Evolutionary conservation across 53 echinoderm and acorn worm genomes (phyloP), one percentile per base, ranked within the genome.

Genomic region (Luidia sarsii): DNA sequence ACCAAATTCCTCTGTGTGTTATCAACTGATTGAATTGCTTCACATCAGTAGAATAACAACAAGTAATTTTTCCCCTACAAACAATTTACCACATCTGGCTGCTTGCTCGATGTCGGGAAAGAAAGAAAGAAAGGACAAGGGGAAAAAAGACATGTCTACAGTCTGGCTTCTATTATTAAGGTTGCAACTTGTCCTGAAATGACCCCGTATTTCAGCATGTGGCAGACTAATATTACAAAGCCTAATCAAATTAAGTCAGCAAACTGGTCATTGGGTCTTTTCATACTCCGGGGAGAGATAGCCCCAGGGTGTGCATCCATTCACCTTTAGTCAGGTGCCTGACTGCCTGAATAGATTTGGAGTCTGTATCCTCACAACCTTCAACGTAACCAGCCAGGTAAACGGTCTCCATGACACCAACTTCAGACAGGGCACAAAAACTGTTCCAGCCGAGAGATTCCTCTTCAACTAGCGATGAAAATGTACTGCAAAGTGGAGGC

Each of bases 171-270:
- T 11, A 41, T 41, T 41, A 41, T 41, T 41, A 41, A 41, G 11
- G 6, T 37, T 25, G n/a, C 27, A 31, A 39, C 59, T 57, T 75
- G 75, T 59, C 75, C 75, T 57, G 43, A 13, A 55, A 22, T 75
- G 55, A 75, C 75, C 75, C 39, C 75, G 16, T 20, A 57, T 75
- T 55, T 75, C 75, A 57, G 57, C 75, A 75, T 75, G 59, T 59
- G 59, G 75, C 41, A 75, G 34, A 43, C 57, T 75, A 57, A 57
- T 57, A 75, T 75, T 75, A 75, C 75, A 38, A 28, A 41, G 35
- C 57, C 43, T 75, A 75, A 75, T 75, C 75, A 75, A 75, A 75
- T 75, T 59, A 75, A 18, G 43, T 21, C 53, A 75, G 16, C 52
- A 57, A 75, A 9, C 68, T 75, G 57, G 59, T 75, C 75, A 75